Evolutionary conservation across 2,888 invertebrate species (phyloP).

Genomic region (Hipparchia sbordonii): DNA sequence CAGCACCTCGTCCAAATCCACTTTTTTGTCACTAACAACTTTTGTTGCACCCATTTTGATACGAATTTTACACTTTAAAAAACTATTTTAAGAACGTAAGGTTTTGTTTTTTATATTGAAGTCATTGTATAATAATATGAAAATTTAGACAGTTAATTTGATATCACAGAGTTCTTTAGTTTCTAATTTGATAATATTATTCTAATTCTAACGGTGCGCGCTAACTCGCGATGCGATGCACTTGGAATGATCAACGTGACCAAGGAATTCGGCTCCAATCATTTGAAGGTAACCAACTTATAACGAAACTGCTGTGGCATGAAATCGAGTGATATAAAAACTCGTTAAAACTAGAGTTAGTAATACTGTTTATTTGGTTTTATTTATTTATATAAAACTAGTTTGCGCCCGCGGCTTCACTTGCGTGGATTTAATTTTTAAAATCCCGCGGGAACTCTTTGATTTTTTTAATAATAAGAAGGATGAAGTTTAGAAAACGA

Average conservation of each 20-base stretch:
- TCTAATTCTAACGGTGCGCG: conserved; percentile 1
- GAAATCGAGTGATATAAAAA: conserved; percentile 7
- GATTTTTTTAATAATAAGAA: too few relatives aligned
- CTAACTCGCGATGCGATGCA: neutral
- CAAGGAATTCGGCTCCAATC: neutral
- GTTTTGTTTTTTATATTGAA: too few relatives aligned
- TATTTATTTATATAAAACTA: neutral
- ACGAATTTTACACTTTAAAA: too few relatives aligned
- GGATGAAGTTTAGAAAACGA: too few relatives aligned
- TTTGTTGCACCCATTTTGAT: conserved; percentile 23
- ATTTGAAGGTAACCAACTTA: conserved; percentile 7
- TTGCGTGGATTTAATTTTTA: too few relatives aligned
- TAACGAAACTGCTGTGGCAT: neutral
- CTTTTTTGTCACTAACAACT: conserved; percentile 31
- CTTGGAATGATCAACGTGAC: conserved; percentile 7
- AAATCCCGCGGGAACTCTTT: too few relatives aligned
- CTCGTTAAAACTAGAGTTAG: neutral
- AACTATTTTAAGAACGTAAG: too few relatives aligned
- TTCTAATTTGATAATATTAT: neutral
- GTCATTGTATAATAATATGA: neutral
- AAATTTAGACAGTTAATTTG: neutral
- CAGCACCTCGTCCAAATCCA: conserved; percentile 52
- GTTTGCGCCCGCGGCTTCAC: too few relatives aligned
- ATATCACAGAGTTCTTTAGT: neutral
- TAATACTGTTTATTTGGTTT: neutral